These are phyloP conservation scores for Dolichallabes microphthalmus DNA, from an alignment of 2,113 vertebrate species.

Conservation along the genomic window DNA sequence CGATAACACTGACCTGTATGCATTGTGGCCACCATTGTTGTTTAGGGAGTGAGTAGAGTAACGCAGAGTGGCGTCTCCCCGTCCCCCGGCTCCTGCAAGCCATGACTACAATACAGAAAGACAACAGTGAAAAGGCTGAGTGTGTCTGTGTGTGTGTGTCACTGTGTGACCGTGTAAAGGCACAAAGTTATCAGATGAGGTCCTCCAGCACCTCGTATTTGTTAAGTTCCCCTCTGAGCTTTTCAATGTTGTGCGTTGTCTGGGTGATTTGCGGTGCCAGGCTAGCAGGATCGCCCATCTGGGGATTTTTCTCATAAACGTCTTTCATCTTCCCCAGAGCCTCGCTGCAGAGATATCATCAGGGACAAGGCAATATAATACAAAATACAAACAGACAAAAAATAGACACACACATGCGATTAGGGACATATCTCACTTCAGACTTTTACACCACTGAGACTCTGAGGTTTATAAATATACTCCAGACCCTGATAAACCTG, in stretches of 20 bases:
- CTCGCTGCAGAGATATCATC: constrained; percentile 68
- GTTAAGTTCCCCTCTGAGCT: constrained; percentile 76
- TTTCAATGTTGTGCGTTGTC: constrained; percentile 81
- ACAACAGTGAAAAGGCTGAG: neutral
- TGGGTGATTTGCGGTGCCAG: constrained; percentile 82
- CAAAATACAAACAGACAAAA: constrained; percentile 23
- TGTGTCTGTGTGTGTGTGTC: neutral
- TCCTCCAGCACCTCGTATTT: constrained; percentile 80
- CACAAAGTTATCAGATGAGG: neutral
- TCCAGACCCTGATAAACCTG: constrained; percentile 51
- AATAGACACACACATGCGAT: neutral
- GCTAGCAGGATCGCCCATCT: constrained; percentile 86
- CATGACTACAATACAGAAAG: constrained; percentile 68
- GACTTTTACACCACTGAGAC: constrained; percentile 46
- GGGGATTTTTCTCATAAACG: constrained; percentile 88
- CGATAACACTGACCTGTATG: constrained; percentile 70
- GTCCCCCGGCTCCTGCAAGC: constrained; percentile 80
- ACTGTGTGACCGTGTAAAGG: neutral
- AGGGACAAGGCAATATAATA: constrained; percentile 10
- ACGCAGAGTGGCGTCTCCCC: constrained; percentile 71
- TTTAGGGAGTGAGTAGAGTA: constrained; percentile 73
- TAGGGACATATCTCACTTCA: neutral
- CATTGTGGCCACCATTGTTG: constrained; percentile 75
- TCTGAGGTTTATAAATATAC: constrained; percentile 57
- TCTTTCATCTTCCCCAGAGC: constrained; percentile 90